phyloP scores from a whole-genome alignment of 2,888 invertebrate species.

The Oxystoma pomonae region DNA sequence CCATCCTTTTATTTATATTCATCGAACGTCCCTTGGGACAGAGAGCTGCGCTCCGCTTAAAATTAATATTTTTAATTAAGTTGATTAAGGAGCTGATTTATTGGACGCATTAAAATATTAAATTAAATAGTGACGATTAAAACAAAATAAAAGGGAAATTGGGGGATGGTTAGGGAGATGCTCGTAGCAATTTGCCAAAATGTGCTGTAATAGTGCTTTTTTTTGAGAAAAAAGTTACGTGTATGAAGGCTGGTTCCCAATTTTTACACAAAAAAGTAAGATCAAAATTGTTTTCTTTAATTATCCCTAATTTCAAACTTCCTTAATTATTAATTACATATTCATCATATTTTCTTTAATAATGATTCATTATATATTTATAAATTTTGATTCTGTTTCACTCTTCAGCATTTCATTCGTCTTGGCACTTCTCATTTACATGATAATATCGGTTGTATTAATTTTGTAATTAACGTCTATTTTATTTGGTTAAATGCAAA shows the following conservation, averaged over 20 bases:
- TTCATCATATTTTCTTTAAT: background rate
- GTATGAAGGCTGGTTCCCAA: too few species aligned
- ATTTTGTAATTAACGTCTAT: background rate
- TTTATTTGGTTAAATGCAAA: background rate
- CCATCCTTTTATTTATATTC: too few species aligned
- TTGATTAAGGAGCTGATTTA: constrained; percentile 47
- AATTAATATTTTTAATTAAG: constrained; percentile 46
- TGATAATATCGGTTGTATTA: background rate
- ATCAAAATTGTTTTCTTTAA: background rate
- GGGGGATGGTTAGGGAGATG: background rate
- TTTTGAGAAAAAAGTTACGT: too few species aligned
- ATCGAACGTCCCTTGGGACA: too few species aligned
- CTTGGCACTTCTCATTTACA: background rate
- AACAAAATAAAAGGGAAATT: constrained; percentile 38
- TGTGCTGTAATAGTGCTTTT: too few species aligned
- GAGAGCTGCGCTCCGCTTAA: background rate
- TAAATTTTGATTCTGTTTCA: background rate
- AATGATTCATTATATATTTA: background rate
- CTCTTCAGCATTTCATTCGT: background rate
- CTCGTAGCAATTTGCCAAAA: too few species aligned
- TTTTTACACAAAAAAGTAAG: too few species aligned
- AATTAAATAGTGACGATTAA: constrained; percentile 48
- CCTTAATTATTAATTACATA: background rate
- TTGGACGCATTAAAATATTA: constrained; percentile 48
- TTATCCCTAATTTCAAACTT: background rate